These are phyloP conservation scores for Drosophila prolongata DNA, from an alignment of 2,888 invertebrate species.

Conservation along the genomic window DNA sequence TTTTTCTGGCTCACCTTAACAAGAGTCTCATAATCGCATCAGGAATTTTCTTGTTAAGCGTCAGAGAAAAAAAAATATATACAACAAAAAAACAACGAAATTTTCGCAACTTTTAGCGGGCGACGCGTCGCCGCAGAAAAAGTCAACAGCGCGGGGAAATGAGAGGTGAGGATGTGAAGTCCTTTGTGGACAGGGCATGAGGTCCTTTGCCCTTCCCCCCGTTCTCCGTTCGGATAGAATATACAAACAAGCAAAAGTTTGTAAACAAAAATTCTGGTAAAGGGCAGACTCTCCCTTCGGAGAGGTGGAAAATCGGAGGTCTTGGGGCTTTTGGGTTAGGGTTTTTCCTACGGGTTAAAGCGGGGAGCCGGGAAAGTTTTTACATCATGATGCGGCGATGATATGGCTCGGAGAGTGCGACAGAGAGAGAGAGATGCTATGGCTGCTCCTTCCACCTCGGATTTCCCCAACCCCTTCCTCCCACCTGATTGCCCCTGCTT, in stretches of 20 bases:
- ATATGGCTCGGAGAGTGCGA: slow-evolving; percentile 52
- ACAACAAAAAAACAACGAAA: slow-evolving; percentile 31
- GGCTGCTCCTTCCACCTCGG: slow-evolving; percentile 47
- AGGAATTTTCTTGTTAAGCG: slow-evolving; percentile 73
- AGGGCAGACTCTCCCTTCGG: slow-evolving; percentile 24
- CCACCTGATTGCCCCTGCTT: slow-evolving; percentile 23
- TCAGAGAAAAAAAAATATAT: slow-evolving; percentile 34
- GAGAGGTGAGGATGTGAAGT: slow-evolving; percentile 15
- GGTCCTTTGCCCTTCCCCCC: slow-evolving; percentile 12
- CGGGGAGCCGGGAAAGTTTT: slow-evolving; percentile 67
- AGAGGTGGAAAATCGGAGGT: slow-evolving; percentile 34
- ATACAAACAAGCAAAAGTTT: slow-evolving; percentile 79
- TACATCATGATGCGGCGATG: slow-evolving; percentile 79
- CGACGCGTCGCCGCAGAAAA: slow-evolving; percentile 38
- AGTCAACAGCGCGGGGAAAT: slow-evolving; percentile 16
- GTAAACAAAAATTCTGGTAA: slow-evolving; percentile 80
- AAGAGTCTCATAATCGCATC: slow-evolving; percentile 77
- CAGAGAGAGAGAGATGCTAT: slow-evolving; percentile 4
- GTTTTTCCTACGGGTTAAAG: slow-evolving; percentile 40
- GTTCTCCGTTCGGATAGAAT: slow-evolving; percentile 47
- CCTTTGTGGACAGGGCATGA: slow-evolving; percentile 67
- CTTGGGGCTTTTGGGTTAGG: slow-evolving; percentile 26
- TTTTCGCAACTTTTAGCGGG: slow-evolving; percentile 72
- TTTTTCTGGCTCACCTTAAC: slow-evolving; percentile 59
- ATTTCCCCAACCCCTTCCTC: slow-evolving; percentile 17